Base-by-base conservation (phyloP, 2,797 vertebrate genomes). In the Ficedula albicollis region DNA sequence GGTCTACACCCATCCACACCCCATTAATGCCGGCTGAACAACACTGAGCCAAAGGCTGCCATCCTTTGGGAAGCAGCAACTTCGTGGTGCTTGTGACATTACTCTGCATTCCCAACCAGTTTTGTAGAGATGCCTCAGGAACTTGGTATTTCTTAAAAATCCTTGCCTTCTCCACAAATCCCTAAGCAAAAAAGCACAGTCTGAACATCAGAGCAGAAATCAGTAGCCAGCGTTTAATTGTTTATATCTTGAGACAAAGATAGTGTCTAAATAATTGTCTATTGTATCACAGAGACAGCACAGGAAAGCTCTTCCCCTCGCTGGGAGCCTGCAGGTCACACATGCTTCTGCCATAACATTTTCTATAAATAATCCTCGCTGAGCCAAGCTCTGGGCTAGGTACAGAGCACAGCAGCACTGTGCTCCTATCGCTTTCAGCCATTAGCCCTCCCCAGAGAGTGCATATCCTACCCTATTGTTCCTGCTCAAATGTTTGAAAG, bases 381-480 rank as follows among this genome's bases (percentile, higher is more conserved):
- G 87, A 94, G 93, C 84, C 80, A 49, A 90, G 90, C 79, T 75
- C 80, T 80, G 85, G 15, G 60, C 81, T 73, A 12, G 43, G 48
- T 41, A 69, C 87, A 19, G 66, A 87, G 27, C 6, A 34, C 66
- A 55, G 91, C 94, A 70, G 82, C 84, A 7, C 88, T 2, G 9
- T 10, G 85, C 66, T 88, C 77, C 94, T 96, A 89, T 91, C 86
- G 29, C 29, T 90, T 84, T 89, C 91, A 90, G 84, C 83, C 95
- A 92, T 26, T 78, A 81, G 69, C 68, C 72, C 74, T 96, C 97
- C 96, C 96, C 84, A 87, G 90, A 95, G 95, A 93, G 46, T 16
- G 82, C 80, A 59, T 89, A 89, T 95, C 96, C 94, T 91, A 94
- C 63, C 90, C 96, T 86, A 97, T 97, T 97, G 97, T 97, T 96